Conservation (phyloP, 2,797 vertebrate genomes). For the Dendrocincla tyrannina region DNA sequence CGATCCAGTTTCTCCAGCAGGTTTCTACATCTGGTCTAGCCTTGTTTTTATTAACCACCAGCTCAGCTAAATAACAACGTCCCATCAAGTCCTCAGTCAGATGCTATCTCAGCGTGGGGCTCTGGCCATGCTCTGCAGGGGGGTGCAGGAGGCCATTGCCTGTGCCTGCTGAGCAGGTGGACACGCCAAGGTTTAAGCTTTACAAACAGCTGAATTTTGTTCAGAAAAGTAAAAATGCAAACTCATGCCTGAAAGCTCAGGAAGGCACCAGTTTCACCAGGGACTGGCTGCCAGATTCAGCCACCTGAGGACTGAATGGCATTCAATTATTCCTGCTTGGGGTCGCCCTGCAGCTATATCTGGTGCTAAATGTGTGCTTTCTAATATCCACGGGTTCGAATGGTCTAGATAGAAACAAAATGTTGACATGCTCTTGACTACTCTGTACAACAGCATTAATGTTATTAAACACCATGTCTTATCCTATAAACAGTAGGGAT, state of each 20-base stretch:
- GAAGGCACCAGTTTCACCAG: background rate
- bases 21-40: background rate
- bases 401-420: background rate
- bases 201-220: background rate
- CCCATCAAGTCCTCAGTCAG: background rate
- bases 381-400: background rate
- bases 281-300: background rate
- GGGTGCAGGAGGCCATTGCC: background rate
- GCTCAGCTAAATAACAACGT: background rate
- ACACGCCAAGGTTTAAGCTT: background rate
- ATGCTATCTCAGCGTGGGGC: background rate
- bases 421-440: background rate
- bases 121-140: background rate
- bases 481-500: slow-evolving; percentile 4
- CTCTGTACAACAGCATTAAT: background rate
- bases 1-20: background rate
- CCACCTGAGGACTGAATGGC: background rate
- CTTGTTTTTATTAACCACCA: slow-evolving; percentile 1
- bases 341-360: background rate
- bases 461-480: slow-evolving; percentile 13
- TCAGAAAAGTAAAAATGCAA: background rate
- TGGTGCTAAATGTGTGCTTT: background rate
- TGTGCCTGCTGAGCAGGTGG: background rate
- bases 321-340: background rate
- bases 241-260: background rate